These are phyloP conservation scores for Synaphobranchus kaupii DNA, from an alignment of 2,797 vertebrate genomes.

Conservation along the genomic window DNA sequence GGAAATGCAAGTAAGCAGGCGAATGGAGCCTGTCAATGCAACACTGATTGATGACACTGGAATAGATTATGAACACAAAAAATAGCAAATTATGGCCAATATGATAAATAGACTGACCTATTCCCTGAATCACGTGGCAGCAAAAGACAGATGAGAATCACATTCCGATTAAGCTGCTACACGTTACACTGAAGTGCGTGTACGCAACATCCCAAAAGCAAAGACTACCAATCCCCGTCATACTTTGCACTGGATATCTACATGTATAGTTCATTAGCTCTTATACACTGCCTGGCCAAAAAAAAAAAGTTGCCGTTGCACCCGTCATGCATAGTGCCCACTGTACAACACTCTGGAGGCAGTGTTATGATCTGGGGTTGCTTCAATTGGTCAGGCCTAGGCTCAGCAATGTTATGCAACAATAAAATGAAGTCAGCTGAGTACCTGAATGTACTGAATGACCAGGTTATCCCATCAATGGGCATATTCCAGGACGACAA, in stretches of 20 bases:
- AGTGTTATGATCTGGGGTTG: too few species aligned
- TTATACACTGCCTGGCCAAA: too few species aligned
- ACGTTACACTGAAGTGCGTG: conserved; percentile 38
- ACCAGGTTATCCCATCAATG: too few species aligned
- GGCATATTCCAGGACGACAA: too few species aligned
- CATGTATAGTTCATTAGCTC: neutral
- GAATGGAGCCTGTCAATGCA: conserved; percentile 75
- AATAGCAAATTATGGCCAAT: conserved; percentile 80
- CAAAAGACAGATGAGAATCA: conserved; percentile 62
- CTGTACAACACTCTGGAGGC: too few species aligned
- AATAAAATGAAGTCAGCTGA: too few species aligned
- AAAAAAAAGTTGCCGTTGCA: too few species aligned
- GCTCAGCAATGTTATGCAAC: too few species aligned
- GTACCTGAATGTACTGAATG: too few species aligned
- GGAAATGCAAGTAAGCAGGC: conserved; percentile 43
- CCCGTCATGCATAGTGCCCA: too few species aligned
- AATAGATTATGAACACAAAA: conserved; percentile 84
- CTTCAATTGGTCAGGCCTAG: too few species aligned
- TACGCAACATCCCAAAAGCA: conserved; percentile 24
- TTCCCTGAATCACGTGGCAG: conserved; percentile 57
- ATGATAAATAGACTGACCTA: conserved; percentile 77
- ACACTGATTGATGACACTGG: conserved; percentile 89
- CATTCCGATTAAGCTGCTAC: conserved; percentile 59
- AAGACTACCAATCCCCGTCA: conserved; percentile 17
- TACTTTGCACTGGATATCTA: conserved; percentile 18